Evolutionary conservation across 2,113 vertebrate species (phyloP).

Genomic region (Pseudorasbora parva): DNA sequence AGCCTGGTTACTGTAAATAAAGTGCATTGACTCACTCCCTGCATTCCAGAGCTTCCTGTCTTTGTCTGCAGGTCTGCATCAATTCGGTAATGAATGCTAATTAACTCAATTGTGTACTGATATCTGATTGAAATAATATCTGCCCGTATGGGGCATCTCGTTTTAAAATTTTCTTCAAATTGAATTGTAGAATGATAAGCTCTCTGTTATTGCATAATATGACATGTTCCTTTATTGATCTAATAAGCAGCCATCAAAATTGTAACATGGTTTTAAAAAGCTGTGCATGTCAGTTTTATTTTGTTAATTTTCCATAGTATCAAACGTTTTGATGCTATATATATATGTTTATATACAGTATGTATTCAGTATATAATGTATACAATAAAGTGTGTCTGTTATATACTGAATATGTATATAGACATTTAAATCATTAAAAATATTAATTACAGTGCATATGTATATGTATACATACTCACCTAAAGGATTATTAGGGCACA

Average conservation of each 20-base stretch:
- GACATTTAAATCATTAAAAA: background rate
- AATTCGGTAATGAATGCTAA: conserved; percentile 4
- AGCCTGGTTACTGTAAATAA: conserved; percentile 42
- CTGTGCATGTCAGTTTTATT: background rate
- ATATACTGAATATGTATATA: background rate
- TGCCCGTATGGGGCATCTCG: background rate
- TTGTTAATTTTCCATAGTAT: background rate
- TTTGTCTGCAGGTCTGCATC: conserved; percentile 40
- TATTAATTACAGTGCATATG: background rate
- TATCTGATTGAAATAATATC: conserved; percentile 10
- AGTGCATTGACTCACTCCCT: background rate
- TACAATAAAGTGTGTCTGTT: background rate
- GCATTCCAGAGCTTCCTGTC: conserved; percentile 40
- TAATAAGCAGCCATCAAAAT: background rate
- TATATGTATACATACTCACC: no score
- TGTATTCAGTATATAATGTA: background rate
- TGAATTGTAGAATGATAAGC: background rate
- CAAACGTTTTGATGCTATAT: background rate
- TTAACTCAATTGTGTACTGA: conserved; percentile 2
- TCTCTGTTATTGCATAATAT: background rate
- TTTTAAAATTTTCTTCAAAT: conserved; percentile 4
- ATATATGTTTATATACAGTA: background rate
- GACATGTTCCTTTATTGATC: background rate
- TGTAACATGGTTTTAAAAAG: background rate
- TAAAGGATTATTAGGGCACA: no score